Evolutionary conservation across 2,113 vertebrate genomes (phyloP).

Genomic region (Strix aluco): DNA sequence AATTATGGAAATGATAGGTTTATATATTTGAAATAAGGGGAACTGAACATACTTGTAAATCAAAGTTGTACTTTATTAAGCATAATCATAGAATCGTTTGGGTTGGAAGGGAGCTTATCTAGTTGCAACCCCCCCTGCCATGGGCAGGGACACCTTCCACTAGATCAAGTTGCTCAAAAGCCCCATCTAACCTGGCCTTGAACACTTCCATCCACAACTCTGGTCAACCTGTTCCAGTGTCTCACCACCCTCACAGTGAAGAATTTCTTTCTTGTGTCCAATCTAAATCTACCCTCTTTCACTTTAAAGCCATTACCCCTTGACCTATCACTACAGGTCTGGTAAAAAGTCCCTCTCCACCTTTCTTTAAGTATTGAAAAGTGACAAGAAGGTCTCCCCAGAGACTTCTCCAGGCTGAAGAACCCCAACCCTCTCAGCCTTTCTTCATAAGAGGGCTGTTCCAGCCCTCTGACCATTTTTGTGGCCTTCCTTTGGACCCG

Average conservation of each 20-base stretch:
- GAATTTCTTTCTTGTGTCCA: background rate
- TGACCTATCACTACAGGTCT: background rate
- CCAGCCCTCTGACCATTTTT: background rate
- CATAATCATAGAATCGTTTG: background rate
- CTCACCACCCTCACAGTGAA: background rate
- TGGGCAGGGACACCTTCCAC: background rate
- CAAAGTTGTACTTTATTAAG: background rate
- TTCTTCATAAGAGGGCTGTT: background rate
- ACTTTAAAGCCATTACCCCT: background rate
- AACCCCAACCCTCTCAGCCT: background rate
- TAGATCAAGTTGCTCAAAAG: background rate
- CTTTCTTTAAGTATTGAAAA: background rate
- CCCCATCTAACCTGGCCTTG: background rate
- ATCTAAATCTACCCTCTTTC: background rate
- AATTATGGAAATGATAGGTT: background rate
- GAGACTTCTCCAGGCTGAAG: background rate
- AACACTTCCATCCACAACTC: background rate
- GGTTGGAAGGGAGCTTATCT: background rate
- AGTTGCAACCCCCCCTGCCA: background rate
- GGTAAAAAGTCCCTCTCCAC: background rate
- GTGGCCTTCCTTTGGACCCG: background rate
- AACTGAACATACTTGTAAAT: background rate
- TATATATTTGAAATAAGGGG: background rate
- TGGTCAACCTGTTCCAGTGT: background rate
- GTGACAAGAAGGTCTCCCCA: rapidly evolving